Base-by-base conservation (phyloP, 2,797 vertebrate species). In the Alectoris magna region DNA sequence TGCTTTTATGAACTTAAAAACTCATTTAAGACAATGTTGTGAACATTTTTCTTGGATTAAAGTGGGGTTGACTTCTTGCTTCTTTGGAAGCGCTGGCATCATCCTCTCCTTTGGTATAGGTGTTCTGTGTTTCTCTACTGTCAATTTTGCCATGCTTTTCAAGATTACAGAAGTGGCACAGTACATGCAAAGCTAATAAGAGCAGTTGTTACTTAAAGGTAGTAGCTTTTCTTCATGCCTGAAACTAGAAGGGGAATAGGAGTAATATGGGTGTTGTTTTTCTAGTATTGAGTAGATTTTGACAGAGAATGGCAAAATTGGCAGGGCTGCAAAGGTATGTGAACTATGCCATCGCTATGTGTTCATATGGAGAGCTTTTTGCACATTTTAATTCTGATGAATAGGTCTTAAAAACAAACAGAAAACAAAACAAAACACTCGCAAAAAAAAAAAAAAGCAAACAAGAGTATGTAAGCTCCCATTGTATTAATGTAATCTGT, bases 221-320 rank as follows among this genome's bases (percentile, higher is more conserved):
- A 73, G 18, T 87, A 64, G 26, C 9, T 90, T 90, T 88, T 81
- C 26, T 76, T 91, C 12, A 12, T 62, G 17, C 22, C 55, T 16
- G 62, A 41, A 94, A 62, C 15, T 76, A 49, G 22, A 53, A 79
- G 18, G 27, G 56, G 21, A 43, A 14, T 44, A 88, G n/a, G 10
- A 58, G 24, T 83, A 18, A 53, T 44, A 11, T 2, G 41, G 36
- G 55, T 31, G 11, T n/a, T 81, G 14, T 16, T 87, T 92, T 83
- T 80, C 26, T n/a, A n/a, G 24, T 24, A 10, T 88, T 88, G 36
- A 64, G 53, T 55, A 36, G 60, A 13, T 71, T 63, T 88, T 66
- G 73, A 31, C n/a, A 60, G 63, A 63, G 64, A 51, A 76, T 69
- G n/a, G 31, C 23, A 41, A 38, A 81, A 77, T 49, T 60, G 39